These are phyloP conservation scores for Drosophila cyrtoloma DNA, from an alignment of 2,888 invertebrate genomes.

Conservation along the genomic window DNA sequence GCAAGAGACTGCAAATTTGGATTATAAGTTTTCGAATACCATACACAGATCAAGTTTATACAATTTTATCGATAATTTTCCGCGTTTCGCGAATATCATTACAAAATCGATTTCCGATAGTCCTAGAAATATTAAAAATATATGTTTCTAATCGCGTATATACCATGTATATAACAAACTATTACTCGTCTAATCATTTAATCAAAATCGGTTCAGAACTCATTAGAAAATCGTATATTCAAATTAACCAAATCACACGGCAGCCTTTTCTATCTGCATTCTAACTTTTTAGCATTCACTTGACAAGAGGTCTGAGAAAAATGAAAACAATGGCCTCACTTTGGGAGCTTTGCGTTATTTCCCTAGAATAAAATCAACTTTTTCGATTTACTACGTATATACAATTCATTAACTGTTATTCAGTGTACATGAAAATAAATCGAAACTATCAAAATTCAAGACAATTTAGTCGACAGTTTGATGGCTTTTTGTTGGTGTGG, in stretches of 20 bases:
- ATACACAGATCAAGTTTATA: background rate
- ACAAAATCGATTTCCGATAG: background rate
- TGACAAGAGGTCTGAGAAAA: background rate
- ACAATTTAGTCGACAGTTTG: background rate
- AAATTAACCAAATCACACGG: background rate
- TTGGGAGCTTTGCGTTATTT: background rate
- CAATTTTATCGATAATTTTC: background rate
- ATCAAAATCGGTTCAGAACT: background rate
- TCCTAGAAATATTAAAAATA: background rate
- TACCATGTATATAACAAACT: background rate
- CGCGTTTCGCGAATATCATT: background rate
- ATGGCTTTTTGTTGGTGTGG: background rate
- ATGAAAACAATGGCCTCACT: background rate
- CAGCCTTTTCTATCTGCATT: background rate
- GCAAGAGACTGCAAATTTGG: background rate
- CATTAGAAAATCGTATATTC: background rate
- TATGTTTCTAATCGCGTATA: background rate
- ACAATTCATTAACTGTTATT: background rate
- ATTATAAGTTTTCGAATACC: background rate
- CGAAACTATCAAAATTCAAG: constrained; percentile 1
- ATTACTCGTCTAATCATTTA: background rate
- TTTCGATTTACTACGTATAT: background rate
- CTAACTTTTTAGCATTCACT: background rate
- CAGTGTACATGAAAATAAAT: background rate
- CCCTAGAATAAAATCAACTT: background rate